Evolutionary conservation across 1,140 invertebrate genomes (phyloP).

Genomic region (Rhynchophorus ferrugineus): DNA sequence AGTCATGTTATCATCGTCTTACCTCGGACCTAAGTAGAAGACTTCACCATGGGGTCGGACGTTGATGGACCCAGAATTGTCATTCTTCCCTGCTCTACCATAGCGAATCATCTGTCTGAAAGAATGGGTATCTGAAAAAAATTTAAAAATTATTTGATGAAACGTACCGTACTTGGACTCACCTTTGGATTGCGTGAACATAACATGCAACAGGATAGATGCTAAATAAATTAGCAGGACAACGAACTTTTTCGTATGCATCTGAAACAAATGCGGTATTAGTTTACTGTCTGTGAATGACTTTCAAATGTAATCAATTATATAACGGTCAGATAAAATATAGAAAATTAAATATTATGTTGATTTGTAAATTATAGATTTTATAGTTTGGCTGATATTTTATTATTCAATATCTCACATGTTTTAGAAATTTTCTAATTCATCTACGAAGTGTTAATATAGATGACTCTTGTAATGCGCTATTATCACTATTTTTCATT

Average conservation of each 20-base stretch:
- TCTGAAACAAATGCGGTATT: constrained; percentile 21
- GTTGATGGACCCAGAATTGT: constrained; percentile 21
- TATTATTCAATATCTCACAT: no score
- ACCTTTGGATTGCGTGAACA: neutral
- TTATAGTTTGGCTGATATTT: no score
- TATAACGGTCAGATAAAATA: no score
- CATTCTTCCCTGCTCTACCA: constrained; percentile 19
- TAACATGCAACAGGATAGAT: constrained; percentile 9
- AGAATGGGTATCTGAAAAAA: constrained; percentile 9
- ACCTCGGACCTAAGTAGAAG: constrained; percentile 26
- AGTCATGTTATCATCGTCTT: neutral
- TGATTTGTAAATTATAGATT: no score
- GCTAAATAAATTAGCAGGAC: constrained; percentile 21
- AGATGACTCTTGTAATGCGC: no score
- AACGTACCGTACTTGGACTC: neutral
- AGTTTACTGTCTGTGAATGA: no score
- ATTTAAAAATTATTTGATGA: neutral
- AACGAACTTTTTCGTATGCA: constrained; percentile 18
- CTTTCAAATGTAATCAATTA: no score
- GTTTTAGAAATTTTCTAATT: no score
- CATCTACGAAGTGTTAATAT: no score
- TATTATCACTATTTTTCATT: no score
- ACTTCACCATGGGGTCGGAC: constrained; percentile 26
- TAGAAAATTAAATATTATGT: no score
- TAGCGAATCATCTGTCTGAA: constrained; percentile 28